Evolutionary conservation across 1,140 invertebrate genomes (phyloP).

Genomic region (Aphelenchoides fujianensis): DNA sequence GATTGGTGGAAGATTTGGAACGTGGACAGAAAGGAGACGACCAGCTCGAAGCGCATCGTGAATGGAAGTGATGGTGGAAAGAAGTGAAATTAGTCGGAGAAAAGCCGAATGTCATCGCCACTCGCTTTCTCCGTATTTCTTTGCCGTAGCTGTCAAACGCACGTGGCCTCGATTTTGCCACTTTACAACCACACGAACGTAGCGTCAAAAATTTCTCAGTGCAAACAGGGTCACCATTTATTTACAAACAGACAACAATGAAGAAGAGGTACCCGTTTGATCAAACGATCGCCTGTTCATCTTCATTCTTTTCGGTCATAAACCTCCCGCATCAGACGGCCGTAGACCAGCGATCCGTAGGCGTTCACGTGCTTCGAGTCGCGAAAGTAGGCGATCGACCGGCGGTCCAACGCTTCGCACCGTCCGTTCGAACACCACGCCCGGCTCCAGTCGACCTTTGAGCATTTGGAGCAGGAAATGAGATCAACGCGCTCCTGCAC

Average conservation of each 20-base stretch:
- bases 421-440: background rate
- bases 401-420: background rate
- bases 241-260: too few species aligned
- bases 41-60: background rate
- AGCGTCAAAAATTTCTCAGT: too few species aligned
- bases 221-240: too few species aligned
- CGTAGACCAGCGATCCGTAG: slow-evolving; percentile 1
- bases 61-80: too few species aligned
- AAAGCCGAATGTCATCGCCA: too few species aligned
- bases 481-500: background rate
- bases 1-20: slow-evolving; percentile 15
- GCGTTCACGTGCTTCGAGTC: background rate
- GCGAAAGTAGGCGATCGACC: background rate
- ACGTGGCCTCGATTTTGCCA: too few species aligned
- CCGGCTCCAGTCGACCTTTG: background rate
- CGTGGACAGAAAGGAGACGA: slow-evolving; percentile 6
- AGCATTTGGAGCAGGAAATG: background rate
- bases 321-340: background rate
- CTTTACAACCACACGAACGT: too few species aligned
- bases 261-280: background rate
- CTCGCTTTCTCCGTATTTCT: too few species aligned
- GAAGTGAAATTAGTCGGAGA: too few species aligned
- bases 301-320: background rate
- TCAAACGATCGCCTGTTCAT: background rate
- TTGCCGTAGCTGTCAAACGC: too few species aligned